phyloP scores from a whole-genome alignment of 2,113 vertebrate species.

The Copsychus sechellarum region DNA sequence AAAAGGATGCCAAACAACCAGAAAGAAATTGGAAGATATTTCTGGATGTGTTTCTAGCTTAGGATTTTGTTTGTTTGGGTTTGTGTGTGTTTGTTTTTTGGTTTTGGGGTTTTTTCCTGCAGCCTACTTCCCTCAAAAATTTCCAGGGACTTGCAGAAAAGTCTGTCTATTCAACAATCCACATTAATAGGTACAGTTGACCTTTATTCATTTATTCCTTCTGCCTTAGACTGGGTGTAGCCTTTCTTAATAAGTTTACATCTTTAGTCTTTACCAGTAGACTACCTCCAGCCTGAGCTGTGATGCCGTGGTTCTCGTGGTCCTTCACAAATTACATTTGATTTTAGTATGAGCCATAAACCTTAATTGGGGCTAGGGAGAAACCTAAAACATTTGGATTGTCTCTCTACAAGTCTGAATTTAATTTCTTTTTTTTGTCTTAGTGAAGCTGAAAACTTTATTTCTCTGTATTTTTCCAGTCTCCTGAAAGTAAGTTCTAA shows the following conservation, averaged over 20 bases:
- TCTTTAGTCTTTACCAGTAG: neutral
- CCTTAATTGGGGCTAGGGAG: neutral
- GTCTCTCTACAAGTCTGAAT: neutral
- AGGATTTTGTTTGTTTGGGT: fast-evolving
- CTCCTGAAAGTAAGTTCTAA: neutral
- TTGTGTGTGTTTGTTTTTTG: neutral
- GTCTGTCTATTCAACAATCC: neutral
- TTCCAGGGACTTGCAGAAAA: neutral
- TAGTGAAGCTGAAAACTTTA: neutral
- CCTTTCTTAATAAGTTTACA: neutral
- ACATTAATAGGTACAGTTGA: neutral
- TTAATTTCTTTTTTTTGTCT: neutral
- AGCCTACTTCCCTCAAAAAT: neutral
- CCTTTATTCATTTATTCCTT: neutral
- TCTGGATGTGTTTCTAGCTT: neutral
- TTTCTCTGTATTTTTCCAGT: neutral
- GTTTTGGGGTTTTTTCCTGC: neutral
- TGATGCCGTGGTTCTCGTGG: neutral
- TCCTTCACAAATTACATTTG: neutral
- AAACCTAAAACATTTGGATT: neutral
- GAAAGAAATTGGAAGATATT: neutral
- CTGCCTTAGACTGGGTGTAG: neutral
- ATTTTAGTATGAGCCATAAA: neutral
- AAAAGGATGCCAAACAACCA: neutral
- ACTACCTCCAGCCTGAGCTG: neutral